These are phyloP conservation scores for Heliconius charithonia DNA, from an alignment of 2,888 invertebrate species.

Conservation along the genomic window DNA sequence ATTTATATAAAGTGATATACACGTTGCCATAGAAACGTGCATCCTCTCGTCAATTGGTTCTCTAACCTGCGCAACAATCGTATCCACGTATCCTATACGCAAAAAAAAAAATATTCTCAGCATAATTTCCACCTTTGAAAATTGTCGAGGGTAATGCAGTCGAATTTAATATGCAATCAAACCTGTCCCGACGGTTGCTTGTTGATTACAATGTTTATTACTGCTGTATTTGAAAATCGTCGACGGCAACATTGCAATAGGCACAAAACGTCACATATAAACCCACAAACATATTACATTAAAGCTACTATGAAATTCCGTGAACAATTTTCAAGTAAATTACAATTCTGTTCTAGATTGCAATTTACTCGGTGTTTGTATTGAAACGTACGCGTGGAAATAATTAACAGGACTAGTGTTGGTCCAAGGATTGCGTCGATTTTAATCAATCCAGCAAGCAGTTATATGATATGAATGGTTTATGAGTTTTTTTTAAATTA, in stretches of 20 bases:
- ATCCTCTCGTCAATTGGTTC: too few species aligned
- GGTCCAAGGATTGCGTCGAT: constrained; percentile 15
- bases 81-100: too few species aligned
- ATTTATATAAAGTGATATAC: too few species aligned
- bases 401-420: constrained; percentile 44
- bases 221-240: constrained; percentile 4
- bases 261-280: constrained; percentile 22
- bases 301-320: constrained; percentile 38
- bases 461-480: background rate
- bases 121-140: background rate
- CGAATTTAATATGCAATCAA: background rate
- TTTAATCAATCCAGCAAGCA: constrained; percentile 24
- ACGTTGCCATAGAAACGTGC: too few species aligned
- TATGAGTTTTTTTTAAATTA: background rate
- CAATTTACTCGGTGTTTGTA: constrained; percentile 47
- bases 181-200: background rate
- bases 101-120: too few species aligned
- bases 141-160: background rate
- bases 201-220: constrained; percentile 5
- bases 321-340: constrained; percentile 47
- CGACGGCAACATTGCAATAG: constrained; percentile 16
- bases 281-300: constrained; percentile 36
- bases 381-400: constrained; percentile 47
- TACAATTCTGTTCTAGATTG: constrained; percentile 48
- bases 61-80: too few species aligned